Evolutionary conservation across 2,797 vertebrate genomes (phyloP).

Genomic region (Micromesistius poutassou): DNA sequence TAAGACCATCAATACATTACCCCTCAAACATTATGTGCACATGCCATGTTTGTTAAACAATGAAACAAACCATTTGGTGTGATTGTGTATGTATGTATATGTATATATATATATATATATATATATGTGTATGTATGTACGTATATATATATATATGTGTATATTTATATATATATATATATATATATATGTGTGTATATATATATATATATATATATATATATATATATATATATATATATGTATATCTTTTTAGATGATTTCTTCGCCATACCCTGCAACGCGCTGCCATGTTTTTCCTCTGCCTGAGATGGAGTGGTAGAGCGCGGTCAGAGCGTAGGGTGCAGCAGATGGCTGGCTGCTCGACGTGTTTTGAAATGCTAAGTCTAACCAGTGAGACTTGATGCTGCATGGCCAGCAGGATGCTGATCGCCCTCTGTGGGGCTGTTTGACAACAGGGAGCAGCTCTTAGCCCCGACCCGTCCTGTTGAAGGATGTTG

Average conservation of each 20-base stretch:
- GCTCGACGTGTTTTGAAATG: conserved; percentile 90
- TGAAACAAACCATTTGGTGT: no score
- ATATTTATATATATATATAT: no score
- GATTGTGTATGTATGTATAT: no score
- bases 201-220: no score
- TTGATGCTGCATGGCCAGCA: conserved; percentile 87
- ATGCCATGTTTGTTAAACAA: neutral
- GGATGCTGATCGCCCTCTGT: conserved; percentile 90
- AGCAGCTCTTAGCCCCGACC: neutral
- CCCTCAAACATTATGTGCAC: neutral
- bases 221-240: no score
- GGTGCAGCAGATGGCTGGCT: conserved; percentile 91
- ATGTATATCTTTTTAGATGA: neutral
- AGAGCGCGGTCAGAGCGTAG: conserved; percentile 74
- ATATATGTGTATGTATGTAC: no score
- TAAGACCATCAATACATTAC: neutral
- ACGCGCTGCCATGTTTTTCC: conserved; percentile 53
- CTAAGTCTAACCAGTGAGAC: conserved; percentile 93
- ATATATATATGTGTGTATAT: no score
- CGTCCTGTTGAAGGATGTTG: neutral
- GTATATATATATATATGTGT: no score
- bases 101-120: no score
- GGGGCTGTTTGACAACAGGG: conserved; percentile 81
- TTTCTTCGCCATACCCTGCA: conserved; percentile 71
- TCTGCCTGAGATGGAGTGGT: conserved; percentile 77